A percentile compares a stretch with the other conserved stretches of the same genome.
Conservation (phyloP, 2,797 vertebrate genomes). For the Poeciliopsis infans region DNA sequence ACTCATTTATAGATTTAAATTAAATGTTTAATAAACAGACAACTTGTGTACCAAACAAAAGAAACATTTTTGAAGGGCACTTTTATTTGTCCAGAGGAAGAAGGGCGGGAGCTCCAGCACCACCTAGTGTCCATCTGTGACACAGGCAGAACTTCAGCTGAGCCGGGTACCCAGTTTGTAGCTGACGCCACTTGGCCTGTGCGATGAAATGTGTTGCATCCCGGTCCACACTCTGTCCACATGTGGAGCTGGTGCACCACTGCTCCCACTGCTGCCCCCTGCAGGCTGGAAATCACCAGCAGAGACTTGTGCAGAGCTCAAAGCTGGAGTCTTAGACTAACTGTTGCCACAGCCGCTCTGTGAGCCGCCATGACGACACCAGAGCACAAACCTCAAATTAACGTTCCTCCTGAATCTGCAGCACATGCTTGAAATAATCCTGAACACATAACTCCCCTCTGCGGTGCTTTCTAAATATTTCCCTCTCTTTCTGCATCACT, state of each 20-base stretch:
- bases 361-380: neutral
- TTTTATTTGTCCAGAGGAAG: too few species aligned
- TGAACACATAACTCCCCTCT: slow-evolving; percentile 19
- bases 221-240: neutral
- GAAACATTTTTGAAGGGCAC: too few species aligned
- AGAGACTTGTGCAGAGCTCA: neutral
- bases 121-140: too few species aligned
- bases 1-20: too few species aligned
- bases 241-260: neutral
- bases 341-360: neutral
- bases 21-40: too few species aligned
- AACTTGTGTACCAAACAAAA: neutral
- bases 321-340: slow-evolving; percentile 18
- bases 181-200: neutral
- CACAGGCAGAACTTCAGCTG: neutral
- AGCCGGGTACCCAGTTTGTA: neutral
- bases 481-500: slow-evolving; percentile 51
- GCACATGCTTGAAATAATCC: slow-evolving; percentile 73
- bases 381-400: slow-evolving; percentile 68
- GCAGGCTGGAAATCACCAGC: neutral
- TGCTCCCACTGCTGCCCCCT: neutral
- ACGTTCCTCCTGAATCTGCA: slow-evolving; percentile 39
- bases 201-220: neutral
- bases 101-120: too few species aligned
- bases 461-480: slow-evolving; percentile 19